Base-by-base conservation (phyloP, 2,113 vertebrate genomes). In the Phyllostomus hastatus region DNA sequence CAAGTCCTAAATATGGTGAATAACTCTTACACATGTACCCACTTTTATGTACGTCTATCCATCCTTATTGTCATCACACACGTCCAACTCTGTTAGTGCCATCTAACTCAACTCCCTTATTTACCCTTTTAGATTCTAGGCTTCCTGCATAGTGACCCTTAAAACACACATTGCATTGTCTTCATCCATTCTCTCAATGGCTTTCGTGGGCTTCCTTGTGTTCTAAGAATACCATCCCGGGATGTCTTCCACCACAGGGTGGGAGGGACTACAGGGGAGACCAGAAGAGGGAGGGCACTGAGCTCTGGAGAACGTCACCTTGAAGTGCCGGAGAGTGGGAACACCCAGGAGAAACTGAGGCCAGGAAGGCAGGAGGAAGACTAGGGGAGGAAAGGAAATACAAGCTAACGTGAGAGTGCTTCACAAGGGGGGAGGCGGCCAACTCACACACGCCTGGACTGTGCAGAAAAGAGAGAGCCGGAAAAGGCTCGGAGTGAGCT, bases 341-440 rank as follows among this genome's bases (percentile, higher is more conserved):
- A 35, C 31, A 24, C 8, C 4, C 28, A 6, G 52, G n/a, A 82
- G 24, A 28, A 78, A 16, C 10, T 1, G 31, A 61, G 50, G 35
- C 31, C 35, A 20, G 28, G 15, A 61, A 38, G 73, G 14, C 28
- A 19, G 17, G 26, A 33, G 10, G 28, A 43, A 61, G 61, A 19
- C 33, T 31, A 26, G 31, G 67, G 73, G 15, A 69, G 17, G 17
- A 24, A n/a, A 64, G 17, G 43, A 15, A 19, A 0, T 12, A 3
- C 10, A 33, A 69, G 70, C 5, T 10, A 6, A 11, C 19, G 28
- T 22, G 14, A 17, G 78, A 28, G 20, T 41, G 26, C 9, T 33
- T 10, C 26, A 0, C 0, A 17, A 17, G 38, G 7, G 12, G 10
- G 31, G 26, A 10, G 7, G 8, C 0, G 11, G 15, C 5, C 41